A percentile compares a stretch with the other conserved stretches of the same genome.
phyloP scores from a whole-genome alignment of 2,888 invertebrate species.

The Lasioglossum villosulum region DNA sequence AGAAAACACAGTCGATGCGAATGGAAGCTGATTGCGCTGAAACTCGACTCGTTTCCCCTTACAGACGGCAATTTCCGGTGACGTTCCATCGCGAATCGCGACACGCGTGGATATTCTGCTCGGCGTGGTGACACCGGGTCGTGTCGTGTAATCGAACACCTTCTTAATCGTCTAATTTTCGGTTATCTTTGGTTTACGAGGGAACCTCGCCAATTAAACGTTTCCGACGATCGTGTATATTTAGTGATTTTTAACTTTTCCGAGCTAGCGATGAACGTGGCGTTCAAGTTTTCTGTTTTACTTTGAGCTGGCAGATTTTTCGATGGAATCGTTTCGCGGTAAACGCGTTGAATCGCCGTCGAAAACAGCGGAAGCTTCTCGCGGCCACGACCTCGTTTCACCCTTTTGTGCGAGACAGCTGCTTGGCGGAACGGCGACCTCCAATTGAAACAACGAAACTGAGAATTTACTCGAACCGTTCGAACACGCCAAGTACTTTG shows the following conservation, averaged over 20 bases:
- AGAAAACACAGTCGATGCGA: neutral
- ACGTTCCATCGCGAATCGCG: neutral
- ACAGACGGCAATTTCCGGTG: conserved; percentile 25
- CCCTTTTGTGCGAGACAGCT: conserved; percentile 41
- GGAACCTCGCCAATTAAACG: conserved; percentile 46
- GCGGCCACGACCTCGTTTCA: conserved; percentile 51
- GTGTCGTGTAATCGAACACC: conserved; percentile 7
- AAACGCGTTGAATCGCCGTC: neutral
- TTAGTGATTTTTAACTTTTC: conserved; percentile 53
- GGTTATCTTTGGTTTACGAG: conserved; percentile 25
- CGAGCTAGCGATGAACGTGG: too few species aligned
- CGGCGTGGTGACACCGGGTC: neutral
- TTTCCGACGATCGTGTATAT: conserved; percentile 47
- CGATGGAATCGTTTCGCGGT: neutral
- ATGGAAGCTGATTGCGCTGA: conserved; percentile 39
- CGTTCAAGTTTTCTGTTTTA: neutral
- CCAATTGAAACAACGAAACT: conserved; percentile 1
- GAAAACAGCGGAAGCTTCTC: conserved; percentile 2
- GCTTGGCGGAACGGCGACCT: neutral
- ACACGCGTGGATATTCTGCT: too few species aligned
- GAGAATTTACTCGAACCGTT: neutral
- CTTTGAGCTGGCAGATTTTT: neutral
- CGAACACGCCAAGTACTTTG: conserved; percentile 17
- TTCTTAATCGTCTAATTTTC: conserved; percentile 46
- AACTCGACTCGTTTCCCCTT: conserved; percentile 39